Conservation (phyloP, 2,113 vertebrate genomes). For the Odocoileus hemionus region DNA sequence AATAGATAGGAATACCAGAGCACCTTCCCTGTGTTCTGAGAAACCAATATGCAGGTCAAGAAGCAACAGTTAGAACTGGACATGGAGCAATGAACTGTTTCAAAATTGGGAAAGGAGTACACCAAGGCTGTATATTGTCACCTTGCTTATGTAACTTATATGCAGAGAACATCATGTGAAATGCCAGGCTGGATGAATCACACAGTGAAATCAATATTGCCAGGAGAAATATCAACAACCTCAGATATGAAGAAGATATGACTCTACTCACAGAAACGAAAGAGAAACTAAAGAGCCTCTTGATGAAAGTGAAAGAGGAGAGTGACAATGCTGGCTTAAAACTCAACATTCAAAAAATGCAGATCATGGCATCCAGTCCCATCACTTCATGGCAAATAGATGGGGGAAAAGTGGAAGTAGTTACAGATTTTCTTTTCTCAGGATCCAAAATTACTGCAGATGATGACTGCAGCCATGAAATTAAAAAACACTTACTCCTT, state of each 20-base stretch:
- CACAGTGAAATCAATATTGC: background rate
- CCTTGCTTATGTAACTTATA: background rate
- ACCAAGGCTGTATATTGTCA: background rate
- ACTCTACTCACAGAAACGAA: background rate
- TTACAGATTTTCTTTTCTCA: background rate
- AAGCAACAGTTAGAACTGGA: background rate
- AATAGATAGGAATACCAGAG: background rate
- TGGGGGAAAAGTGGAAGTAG: background rate
- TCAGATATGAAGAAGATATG: background rate
- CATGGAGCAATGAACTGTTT: background rate
- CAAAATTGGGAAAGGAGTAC: background rate
- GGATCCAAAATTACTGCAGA: background rate
- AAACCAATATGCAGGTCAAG: background rate
- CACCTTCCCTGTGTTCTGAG: background rate
- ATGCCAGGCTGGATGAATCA: background rate
- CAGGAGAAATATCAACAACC: background rate
- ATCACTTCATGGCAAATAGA: background rate
- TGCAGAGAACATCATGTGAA: background rate
- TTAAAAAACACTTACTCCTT: background rate
- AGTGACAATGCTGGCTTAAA: background rate
- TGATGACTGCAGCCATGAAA: background rate
- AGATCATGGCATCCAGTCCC: background rate
- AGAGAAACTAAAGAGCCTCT: background rate
- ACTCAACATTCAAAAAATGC: background rate
- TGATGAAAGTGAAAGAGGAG: background rate